Evolutionary conservation across 2,888 invertebrate genomes (phyloP).

Genomic region (Drosophila rellima): DNA sequence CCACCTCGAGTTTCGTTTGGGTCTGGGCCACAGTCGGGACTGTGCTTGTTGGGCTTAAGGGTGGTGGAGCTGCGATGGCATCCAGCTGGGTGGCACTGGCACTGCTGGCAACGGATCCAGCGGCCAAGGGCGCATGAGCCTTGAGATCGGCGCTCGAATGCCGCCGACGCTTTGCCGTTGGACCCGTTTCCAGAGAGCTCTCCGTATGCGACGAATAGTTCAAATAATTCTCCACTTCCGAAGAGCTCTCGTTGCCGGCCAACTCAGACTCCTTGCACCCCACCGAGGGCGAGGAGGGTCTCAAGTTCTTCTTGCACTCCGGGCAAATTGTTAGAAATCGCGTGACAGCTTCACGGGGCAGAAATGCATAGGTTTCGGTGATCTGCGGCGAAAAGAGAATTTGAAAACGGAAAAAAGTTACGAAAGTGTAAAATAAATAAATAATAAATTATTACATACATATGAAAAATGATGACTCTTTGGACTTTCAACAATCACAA

Average conservation of each 20-base stretch:
- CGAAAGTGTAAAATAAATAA: background rate
- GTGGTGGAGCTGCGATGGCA: slow-evolving; percentile 18
- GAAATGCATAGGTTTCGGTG: slow-evolving; percentile 97
- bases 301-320: slow-evolving; percentile 89
- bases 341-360: slow-evolving; percentile 98
- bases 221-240: slow-evolving; percentile 82
- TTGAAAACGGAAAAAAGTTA: background rate
- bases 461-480: too few species aligned
- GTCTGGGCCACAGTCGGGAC: slow-evolving; percentile 8
- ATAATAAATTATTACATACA: too few species aligned
- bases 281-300: slow-evolving; percentile 83
- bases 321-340: slow-evolving; percentile 97
- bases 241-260: slow-evolving; percentile 84
- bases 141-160: slow-evolving; percentile 75
- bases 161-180: slow-evolving; percentile 71
- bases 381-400: slow-evolving; percentile 88
- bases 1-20: slow-evolving; percentile 7
- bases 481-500: too few species aligned
- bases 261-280: slow-evolving; percentile 76
- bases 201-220: slow-evolving; percentile 84
- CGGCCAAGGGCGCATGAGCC: slow-evolving; percentile 39
- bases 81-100: slow-evolving; percentile 47
- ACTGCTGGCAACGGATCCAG: slow-evolving; percentile 42
- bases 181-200: slow-evolving; percentile 82
- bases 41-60: slow-evolving; percentile 29